Evolutionary conservation across 2,888 invertebrate species (phyloP), one percentile per base, ranked within the genome.

Genomic region (Torymus texanus): DNA sequence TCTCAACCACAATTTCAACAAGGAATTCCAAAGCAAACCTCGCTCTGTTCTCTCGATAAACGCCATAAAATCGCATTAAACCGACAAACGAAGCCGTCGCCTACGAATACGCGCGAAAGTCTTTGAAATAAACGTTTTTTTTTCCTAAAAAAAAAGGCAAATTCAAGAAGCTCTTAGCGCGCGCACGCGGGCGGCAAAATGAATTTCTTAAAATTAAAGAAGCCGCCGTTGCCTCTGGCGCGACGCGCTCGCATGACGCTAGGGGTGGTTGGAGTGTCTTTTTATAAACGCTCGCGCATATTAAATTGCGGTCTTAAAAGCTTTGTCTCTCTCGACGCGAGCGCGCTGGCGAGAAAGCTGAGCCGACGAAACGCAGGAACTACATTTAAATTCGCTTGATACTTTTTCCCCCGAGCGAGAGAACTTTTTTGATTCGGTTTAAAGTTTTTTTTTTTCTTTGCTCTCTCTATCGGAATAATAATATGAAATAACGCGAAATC

Each of bases 241-340:
- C 41, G 29, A n/a, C n/a, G n/a, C n/a, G n/a, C n/a, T n/a, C n/a
- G n/a, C 11, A 24, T 29, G 29, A 29, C 29, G 29, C n/a, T n/a
- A n/a, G n/a, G n/a, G n/a, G 29, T 3, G 29, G 29, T 29, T 5
- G 29, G 3, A 72, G 21, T 62, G 53, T 62, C 62, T 51, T 62
- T 62, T 61, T 62, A 53, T 53, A 72, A 72, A 72, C n/a, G 61
- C 41, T 16, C 56, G 58, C 14, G 73, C 62, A 73, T 73, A 73
- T 73, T 62, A 63, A 73, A 73, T 73, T 73, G 55, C 18, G 55
- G 63, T 53, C 63, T 73, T 63, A 73, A 73, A 41, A 73, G 73
- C 73, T 73, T 63, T 41, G 73, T 53, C 73, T 21, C n/a, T 14
- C n/a, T 2, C 24, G 2, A 24, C 24, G 24, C 29, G 29, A 0